phyloP scores from a whole-genome alignment of 2,797 vertebrate genomes.

The Pseudomugil gertrudae region DNA sequence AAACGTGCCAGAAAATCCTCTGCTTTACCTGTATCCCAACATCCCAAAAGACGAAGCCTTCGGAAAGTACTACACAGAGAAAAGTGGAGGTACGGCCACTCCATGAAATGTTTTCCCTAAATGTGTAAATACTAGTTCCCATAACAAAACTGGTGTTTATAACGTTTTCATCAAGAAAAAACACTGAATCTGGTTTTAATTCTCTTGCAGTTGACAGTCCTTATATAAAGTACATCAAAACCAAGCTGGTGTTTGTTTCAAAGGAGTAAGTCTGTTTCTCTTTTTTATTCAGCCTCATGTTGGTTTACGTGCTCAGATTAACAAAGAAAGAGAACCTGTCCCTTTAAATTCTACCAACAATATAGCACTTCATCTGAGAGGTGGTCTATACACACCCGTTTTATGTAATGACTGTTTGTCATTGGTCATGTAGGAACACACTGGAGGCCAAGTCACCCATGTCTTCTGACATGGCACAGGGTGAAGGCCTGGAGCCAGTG shows the following conservation, averaged over 20 bases:
- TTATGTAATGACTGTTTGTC: conserved; percentile 73
- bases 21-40: conserved; percentile 88
- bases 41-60: conserved; percentile 88
- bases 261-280: conserved; percentile 79
- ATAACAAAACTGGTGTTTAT: not conserved
- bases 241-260: conserved; percentile 83
- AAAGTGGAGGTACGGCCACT: conserved; percentile 68
- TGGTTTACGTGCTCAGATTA: not conserved
- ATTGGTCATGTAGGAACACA: conserved; percentile 82
- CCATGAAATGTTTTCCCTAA: not conserved
- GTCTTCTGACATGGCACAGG: conserved; percentile 65
- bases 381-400: conserved; percentile 14
- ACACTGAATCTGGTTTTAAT: conserved; percentile 1
- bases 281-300: conserved; percentile 12
- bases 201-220: conserved; percentile 76
- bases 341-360: conserved; percentile 7
- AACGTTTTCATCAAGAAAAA: not conserved
- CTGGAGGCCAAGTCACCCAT: conserved; percentile 67
- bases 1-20: conserved; percentile 88
- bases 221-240: conserved; percentile 82
- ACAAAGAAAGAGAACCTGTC: fast-evolving
- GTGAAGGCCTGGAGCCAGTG: conserved; percentile 62
- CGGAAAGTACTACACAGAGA: conserved; percentile 85
- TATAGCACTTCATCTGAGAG: conserved; percentile 3
- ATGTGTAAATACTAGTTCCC: not conserved